Evolutionary conservation across 2,113 vertebrate species (phyloP).

Genomic region (Lophochroa leadbeateri): DNA sequence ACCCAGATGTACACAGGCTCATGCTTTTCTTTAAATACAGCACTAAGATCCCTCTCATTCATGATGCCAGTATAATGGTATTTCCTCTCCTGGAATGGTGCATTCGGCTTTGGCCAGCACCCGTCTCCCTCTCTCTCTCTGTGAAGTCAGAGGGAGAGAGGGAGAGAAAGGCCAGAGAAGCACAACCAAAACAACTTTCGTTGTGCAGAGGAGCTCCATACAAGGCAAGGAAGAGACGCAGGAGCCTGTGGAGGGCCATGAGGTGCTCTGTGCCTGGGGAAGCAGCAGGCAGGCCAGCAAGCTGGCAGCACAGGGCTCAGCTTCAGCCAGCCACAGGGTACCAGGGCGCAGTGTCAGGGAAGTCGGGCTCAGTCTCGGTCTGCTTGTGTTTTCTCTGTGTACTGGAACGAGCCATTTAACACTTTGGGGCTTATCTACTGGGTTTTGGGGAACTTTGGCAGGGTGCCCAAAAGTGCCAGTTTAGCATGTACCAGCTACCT

Average conservation of each 20-base stretch:
- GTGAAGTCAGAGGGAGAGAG: neutral
- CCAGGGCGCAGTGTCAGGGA: neutral
- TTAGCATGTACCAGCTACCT: neutral
- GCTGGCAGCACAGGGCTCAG: rapidly evolving
- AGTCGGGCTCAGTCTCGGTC: neutral
- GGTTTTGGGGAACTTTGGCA: neutral
- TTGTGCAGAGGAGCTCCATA: slow-evolving; percentile 9
- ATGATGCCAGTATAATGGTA: slow-evolving; percentile 65
- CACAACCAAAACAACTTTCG: neutral
- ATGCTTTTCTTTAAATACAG: slow-evolving; percentile 30
- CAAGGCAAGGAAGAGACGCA: neutral
- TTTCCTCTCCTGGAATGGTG: slow-evolving; percentile 63
- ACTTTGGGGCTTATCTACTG: neutral
- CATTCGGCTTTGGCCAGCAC: neutral
- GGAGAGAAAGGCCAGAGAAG: slow-evolving; percentile 29
- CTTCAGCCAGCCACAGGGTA: neutral
- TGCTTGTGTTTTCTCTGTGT: neutral
- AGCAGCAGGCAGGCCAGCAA: neutral
- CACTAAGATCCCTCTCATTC: slow-evolving; percentile 1
- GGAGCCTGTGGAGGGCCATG: neutral
- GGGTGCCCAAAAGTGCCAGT: neutral
- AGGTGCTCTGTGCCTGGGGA: neutral
- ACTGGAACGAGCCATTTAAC: neutral
- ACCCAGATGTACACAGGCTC: slow-evolving; percentile 42
- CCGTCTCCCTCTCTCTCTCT: neutral